Percentiles rank a stretch among this genome's conserved stretches.
Conservation (phyloP, 2,113 vertebrate genomes). For the Etia nguti region DNA sequence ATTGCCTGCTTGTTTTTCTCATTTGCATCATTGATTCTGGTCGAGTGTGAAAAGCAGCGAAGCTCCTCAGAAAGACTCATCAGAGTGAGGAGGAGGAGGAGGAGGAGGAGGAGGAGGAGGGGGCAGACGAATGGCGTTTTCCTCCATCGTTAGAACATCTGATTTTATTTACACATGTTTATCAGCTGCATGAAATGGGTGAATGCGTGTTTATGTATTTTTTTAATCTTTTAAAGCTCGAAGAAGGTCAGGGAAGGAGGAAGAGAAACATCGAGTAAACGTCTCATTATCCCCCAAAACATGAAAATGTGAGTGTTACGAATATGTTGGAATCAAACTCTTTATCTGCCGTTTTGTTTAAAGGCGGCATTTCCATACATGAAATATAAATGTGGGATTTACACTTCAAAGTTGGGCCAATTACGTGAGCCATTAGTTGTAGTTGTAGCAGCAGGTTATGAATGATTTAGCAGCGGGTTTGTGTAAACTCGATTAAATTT, state of each 20-base stretch:
- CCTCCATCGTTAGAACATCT: constrained; percentile 81
- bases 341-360: constrained; percentile 49
- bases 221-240: neutral
- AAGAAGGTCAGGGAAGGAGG: neutral
- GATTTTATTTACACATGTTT: constrained; percentile 90
- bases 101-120: neutral
- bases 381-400: constrained; percentile 67
- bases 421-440: constrained; percentile 65
- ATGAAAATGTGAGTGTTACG: neutral
- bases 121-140: constrained; percentile 71
- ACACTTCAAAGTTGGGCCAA: constrained; percentile 65
- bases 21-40: constrained; percentile 99
- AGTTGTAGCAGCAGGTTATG: constrained; percentile 57
- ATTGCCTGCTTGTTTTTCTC: constrained; percentile 98
- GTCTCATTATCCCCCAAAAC: neutral
- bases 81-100: neutral
- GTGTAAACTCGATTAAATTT: constrained; percentile 61
- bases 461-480: constrained; percentile 64
- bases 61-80: constrained; percentile 27
- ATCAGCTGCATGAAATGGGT: constrained; percentile 72
- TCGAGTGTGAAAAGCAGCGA: constrained; percentile 89
- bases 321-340: constrained; percentile 27
- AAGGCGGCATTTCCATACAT: constrained; percentile 56
- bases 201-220: constrained; percentile 12
- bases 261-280: neutral